Evolutionary conservation across 2,888 invertebrate species (phyloP).

Genomic region (Ophioninae sp.): DNA sequence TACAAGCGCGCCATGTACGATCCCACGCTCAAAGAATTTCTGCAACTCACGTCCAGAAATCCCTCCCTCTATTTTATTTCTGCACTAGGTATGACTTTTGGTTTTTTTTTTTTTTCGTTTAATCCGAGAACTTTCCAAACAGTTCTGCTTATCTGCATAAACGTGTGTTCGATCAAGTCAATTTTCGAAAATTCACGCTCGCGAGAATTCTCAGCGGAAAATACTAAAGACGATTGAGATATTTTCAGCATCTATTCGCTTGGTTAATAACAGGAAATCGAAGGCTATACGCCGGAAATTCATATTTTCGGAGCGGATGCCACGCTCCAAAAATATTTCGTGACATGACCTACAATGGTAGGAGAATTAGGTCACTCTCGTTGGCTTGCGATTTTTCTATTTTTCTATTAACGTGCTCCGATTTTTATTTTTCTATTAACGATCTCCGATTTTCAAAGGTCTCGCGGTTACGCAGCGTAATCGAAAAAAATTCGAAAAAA

Average conservation of each 20-base stretch:
- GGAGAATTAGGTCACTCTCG: background rate
- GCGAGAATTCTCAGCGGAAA: background rate
- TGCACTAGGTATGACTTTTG: background rate
- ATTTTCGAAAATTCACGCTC: background rate
- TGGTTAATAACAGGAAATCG: background rate
- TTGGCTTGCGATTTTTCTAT: too few species aligned
- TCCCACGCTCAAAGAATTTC: slow-evolving; percentile 16
- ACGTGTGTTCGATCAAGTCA: background rate
- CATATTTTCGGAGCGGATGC: background rate
- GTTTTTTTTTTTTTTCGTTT: background rate
- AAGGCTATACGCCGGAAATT: background rate
- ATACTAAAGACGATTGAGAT: background rate
- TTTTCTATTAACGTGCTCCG: too few species aligned
- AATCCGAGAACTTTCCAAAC: too few species aligned
- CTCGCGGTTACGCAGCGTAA: background rate
- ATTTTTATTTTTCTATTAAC: too few species aligned
- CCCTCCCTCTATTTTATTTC: background rate
- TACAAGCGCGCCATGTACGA: slow-evolving; percentile 15
- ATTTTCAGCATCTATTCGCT: background rate
- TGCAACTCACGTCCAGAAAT: slow-evolving; percentile 26
- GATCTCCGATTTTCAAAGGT: background rate
- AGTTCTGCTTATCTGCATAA: background rate
- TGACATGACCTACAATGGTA: background rate
- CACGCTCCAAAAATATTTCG: background rate
- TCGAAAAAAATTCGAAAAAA: background rate